Conservation (phyloP, 2,113 vertebrate species). For the Abramis brama region DNA sequence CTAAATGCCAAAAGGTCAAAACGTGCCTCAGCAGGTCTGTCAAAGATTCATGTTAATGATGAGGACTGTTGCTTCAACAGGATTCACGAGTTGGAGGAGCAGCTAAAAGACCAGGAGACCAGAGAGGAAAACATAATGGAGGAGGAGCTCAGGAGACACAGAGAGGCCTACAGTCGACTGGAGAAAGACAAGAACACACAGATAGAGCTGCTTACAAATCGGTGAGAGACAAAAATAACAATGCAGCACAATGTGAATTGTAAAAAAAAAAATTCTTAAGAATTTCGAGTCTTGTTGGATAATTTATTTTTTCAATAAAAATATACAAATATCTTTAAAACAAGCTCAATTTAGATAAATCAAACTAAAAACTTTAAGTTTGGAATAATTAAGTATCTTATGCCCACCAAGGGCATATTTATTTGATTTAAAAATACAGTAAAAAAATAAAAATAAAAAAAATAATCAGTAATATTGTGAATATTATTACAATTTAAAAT, state of each 20-base stretch:
- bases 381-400: no score
- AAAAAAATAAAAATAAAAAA: no score
- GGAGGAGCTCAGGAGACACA: slow-evolving; percentile 84
- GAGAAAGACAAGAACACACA: slow-evolving; percentile 88
- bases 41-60: not conserved
- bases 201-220: slow-evolving; percentile 87
- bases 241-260: not conserved
- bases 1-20: slow-evolving; percentile 6
- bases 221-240: slow-evolving; percentile 71
- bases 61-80: slow-evolving; percentile 65
- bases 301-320: not conserved
- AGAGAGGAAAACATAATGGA: slow-evolving; percentile 84
- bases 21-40: not conserved
- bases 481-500: no score
- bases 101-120: slow-evolving; percentile 93
- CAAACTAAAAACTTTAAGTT: not conserved
- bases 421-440: no score
- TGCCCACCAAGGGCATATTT: no score
- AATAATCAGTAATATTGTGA: no score
- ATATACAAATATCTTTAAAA: not conserved
- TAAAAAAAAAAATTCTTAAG: no score
- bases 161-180: slow-evolving; percentile 86
- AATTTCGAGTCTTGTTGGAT: not conserved
- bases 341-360: not conserved
- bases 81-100: slow-evolving; percentile 94